Conservation (phyloP, 2,888 invertebrate genomes). For the Drosophila ezoana region DNA sequence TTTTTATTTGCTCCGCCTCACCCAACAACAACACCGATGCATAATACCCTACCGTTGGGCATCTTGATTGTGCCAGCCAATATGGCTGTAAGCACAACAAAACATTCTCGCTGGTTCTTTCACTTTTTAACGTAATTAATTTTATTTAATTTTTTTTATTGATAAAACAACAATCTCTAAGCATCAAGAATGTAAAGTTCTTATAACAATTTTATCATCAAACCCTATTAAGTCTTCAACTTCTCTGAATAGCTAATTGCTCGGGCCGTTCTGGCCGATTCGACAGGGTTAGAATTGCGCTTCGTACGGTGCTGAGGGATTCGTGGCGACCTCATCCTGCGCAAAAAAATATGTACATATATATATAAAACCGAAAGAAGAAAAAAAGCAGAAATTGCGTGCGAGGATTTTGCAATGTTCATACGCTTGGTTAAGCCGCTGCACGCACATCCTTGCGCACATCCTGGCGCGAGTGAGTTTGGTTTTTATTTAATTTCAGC, state of each 20-base stretch:
- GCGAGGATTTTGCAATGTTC: conserved; percentile 70
- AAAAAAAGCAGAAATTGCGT: conserved; percentile 53
- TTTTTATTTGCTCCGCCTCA: conserved; percentile 20
- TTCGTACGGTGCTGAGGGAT: conserved; percentile 10
- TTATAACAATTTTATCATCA: too few relatives aligned
- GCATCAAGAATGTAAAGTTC: too few relatives aligned
- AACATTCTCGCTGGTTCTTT: background rate
- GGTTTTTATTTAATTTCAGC: conserved; percentile 67
- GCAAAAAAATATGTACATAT: conserved; percentile 8
- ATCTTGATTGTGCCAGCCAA: background rate
- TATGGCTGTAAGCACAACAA: background rate
- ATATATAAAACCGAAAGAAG: background rate
- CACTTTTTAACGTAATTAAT: too few relatives aligned
- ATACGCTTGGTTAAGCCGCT: conserved; percentile 64
- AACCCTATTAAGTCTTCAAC: background rate
- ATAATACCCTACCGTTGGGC: conserved; percentile 4
- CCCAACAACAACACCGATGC: background rate
- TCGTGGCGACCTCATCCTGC: conserved; percentile 22
- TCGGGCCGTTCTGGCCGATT: background rate
- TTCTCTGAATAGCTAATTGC: conserved; percentile 5
- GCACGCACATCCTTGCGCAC: conserved; percentile 68
- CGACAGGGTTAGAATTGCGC: conserved; percentile 1
- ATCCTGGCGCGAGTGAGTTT: conserved; percentile 58
- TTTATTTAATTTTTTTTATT: too few relatives aligned
- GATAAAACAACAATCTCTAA: too few relatives aligned